Evolutionary conservation across 2,797 vertebrate species (phyloP).

Genomic region (Naso thynnoides): DNA sequence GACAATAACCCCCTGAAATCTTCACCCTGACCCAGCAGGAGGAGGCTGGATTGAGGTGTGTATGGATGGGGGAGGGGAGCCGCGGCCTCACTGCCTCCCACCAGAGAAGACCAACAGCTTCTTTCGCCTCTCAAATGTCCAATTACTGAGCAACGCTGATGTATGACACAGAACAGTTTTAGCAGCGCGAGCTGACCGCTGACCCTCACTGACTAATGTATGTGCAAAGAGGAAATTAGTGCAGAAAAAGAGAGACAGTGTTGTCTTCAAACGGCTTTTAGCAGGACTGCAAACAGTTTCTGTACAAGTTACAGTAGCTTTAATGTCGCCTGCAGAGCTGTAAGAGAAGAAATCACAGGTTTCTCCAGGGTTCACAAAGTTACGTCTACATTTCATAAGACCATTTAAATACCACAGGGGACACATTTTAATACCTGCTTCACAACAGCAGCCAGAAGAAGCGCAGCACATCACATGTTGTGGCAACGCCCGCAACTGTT

Average conservation of each 20-base stretch:
- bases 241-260: background rate
- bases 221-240: slow-evolving; percentile 13
- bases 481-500: no score
- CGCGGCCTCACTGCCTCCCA: slow-evolving; percentile 16
- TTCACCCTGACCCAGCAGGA: slow-evolving; percentile 1
- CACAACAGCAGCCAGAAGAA: background rate
- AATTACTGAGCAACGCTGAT: slow-evolving; percentile 48
- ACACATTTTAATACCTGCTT: background rate
- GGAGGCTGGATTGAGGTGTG: background rate
- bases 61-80: background rate
- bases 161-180: slow-evolving; percentile 20
- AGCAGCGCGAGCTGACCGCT: slow-evolving; percentile 1
- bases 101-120: slow-evolving; percentile 29
- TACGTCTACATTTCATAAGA: background rate
- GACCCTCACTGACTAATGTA: slow-evolving; percentile 29
- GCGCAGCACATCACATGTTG: background rate
- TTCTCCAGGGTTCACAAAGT: background rate
- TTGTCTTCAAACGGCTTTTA: slow-evolving; percentile 17
- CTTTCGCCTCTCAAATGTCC: slow-evolving; percentile 50
- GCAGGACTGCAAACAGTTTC: background rate
- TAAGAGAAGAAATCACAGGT: background rate
- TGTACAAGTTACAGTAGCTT: background rate
- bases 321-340: slow-evolving; percentile 7
- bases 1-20: slow-evolving; percentile 11
- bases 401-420: background rate